These are phyloP conservation scores for Catostylus mosaicus DNA, from an alignment of 30 jellyfish, hydroid and myxozoan species.

Conservation along the genomic window DNA sequence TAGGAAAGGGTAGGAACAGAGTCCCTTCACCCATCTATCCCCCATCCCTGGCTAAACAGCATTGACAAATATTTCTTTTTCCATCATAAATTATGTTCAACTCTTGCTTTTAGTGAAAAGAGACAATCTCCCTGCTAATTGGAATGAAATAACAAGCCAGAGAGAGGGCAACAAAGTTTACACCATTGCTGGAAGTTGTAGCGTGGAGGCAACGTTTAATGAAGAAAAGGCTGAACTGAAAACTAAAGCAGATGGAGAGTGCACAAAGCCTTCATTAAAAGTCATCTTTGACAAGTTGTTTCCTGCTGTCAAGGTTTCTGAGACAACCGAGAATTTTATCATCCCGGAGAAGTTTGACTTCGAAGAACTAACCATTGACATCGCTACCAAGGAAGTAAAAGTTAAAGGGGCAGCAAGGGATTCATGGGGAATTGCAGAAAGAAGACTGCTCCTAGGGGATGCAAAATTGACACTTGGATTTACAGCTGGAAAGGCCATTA, in stretches of 20 bases:
- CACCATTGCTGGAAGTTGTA: conserved; percentile 51
- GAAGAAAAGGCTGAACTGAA: conserved; percentile 9
- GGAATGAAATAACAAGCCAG: conserved; percentile 9
- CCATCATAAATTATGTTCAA: too few relatives aligned
- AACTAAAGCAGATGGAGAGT: conserved; percentile 20
- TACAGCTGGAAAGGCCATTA: conserved; percentile 23
- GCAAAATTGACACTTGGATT: conserved; percentile 44
- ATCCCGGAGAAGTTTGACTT: conserved; percentile 45
- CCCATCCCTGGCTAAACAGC: too few relatives aligned
- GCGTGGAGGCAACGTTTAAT: conserved; percentile 14
- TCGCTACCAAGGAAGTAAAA: conserved; percentile 22
- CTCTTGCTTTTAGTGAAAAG: conserved; percentile 17
- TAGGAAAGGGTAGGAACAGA: too few relatives aligned
- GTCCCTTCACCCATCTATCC: too few relatives aligned
- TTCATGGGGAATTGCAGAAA: conserved; percentile 38
- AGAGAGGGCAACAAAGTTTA: conserved; percentile 17
- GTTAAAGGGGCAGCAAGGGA: conserved; percentile 37
- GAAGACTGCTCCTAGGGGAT: conserved; percentile 37
- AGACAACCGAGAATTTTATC: conserved; percentile 48
- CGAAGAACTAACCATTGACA: conserved; percentile 24
- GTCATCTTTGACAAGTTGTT: conserved; percentile 29
- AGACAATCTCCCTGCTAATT: conserved; percentile 39
- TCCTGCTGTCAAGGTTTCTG: conserved; percentile 37
- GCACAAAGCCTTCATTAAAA: conserved; percentile 60
- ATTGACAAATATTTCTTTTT: too few relatives aligned